phyloP scores from a whole-genome alignment of 92 coral and sea anemone species.

The Metridium senile region DNA sequence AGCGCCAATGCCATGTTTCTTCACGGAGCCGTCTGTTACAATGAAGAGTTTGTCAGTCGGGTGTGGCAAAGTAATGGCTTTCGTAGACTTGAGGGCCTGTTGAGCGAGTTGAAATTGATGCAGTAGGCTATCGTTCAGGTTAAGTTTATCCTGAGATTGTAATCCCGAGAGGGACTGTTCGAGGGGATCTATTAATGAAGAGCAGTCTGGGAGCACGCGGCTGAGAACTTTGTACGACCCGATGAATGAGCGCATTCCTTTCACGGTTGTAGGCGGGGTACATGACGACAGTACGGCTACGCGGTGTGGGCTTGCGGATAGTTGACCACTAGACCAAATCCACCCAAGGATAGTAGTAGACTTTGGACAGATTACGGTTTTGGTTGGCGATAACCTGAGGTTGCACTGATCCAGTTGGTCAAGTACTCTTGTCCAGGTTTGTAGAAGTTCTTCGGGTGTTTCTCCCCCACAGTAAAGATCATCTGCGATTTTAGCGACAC shows the following conservation, averaged over 20 bases:
- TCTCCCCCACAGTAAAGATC: constrained; percentile 58
- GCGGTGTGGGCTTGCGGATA: constrained; percentile 56
- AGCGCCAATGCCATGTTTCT: constrained; percentile 40
- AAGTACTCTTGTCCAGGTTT: constrained; percentile 50
- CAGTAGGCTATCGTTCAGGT: constrained; percentile 34
- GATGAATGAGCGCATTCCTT: constrained; percentile 42
- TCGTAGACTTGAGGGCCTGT: constrained; percentile 22
- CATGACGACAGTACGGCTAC: constrained; percentile 43
- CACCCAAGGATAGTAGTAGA: constrained; percentile 59
- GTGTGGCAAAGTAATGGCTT: constrained; percentile 32
- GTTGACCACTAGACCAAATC: constrained; percentile 51
- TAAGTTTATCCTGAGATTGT: constrained; percentile 36
- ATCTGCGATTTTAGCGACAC: constrained; percentile 56
- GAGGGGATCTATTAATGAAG: constrained; percentile 22
- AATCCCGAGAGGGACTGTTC: constrained; percentile 37
- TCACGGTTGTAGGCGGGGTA: constrained; percentile 37
- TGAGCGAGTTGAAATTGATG: constrained; percentile 38
- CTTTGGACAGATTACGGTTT: constrained; percentile 52
- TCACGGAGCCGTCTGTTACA: constrained; percentile 41
- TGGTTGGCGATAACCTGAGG: constrained; percentile 50
- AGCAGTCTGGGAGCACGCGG: constrained; percentile 36
- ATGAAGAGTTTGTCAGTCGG: constrained; percentile 50
- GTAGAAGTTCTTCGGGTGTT: constrained; percentile 37
- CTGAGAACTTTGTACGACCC: constrained; percentile 47
- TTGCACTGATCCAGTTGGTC: constrained; percentile 41